A percentile compares a stretch with the other conserved stretches of the same genome.
phyloP scores from a whole-genome alignment of 1,140 invertebrate genomes.

The Psix sp. region DNA sequence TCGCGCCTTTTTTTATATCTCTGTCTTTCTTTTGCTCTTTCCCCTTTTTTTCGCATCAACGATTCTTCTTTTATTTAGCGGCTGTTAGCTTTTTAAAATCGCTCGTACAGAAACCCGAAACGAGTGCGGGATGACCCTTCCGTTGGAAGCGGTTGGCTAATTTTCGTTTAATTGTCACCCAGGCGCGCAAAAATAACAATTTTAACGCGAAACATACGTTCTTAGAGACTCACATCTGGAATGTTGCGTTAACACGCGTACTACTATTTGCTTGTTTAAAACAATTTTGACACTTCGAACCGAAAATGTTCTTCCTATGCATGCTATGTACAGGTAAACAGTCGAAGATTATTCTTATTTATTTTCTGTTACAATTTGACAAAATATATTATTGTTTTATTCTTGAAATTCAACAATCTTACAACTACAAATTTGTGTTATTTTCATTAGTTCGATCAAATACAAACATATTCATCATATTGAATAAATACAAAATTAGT shows the following conservation, averaged over 20 bases:
- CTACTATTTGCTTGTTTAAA: no score
- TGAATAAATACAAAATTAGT: no score
- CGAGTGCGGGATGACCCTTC: constrained; percentile 28
- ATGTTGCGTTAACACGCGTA: constrained; percentile 4
- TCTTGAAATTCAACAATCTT: no score
- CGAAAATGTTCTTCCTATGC: no score
- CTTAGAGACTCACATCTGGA: constrained; percentile 3
- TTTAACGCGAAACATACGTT: constrained; percentile 24
- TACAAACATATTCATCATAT: no score
- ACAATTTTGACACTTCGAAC: no score
- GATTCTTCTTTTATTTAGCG: constrained; percentile 41
- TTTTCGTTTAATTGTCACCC: constrained; percentile 53
- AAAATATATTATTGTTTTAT: no score
- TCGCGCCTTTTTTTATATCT: constrained; percentile 31
- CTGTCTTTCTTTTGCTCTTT: constrained; percentile 8
- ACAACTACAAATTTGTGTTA: no score
- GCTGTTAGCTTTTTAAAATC: constrained; percentile 54
- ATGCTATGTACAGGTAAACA: no score
- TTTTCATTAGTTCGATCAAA: no score
- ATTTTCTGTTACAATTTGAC: no score
- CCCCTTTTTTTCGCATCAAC: constrained; percentile 30
- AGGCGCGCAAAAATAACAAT: constrained; percentile 37
- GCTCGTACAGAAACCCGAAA: constrained; percentile 27
- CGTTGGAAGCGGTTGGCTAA: constrained; percentile 34
- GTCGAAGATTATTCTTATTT: no score